Evolutionary conservation across 1,140 invertebrate genomes (phyloP).

Genomic region (Lithobius niger): DNA sequence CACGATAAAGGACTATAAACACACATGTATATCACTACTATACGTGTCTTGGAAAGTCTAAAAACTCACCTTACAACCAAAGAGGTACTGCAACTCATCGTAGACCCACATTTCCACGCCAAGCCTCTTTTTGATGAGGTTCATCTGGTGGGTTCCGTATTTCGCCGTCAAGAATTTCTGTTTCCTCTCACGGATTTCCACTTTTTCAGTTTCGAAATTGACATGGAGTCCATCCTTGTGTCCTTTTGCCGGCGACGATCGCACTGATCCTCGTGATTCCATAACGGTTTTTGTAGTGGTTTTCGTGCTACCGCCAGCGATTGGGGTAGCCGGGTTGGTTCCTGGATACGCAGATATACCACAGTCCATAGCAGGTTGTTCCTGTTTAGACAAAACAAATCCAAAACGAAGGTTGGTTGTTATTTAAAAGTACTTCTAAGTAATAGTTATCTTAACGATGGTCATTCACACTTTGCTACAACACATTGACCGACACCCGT

Average conservation of each 20-base stretch:
- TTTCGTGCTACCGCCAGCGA: slow-evolving; percentile 32
- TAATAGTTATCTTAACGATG: no score
- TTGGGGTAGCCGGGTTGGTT: slow-evolving; percentile 11
- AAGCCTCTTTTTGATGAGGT: slow-evolving; percentile 80
- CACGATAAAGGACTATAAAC: no score
- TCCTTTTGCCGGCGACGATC: background rate
- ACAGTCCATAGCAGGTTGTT: slow-evolving; percentile 15
- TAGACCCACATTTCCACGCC: slow-evolving; percentile 96
- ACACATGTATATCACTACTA: no score
- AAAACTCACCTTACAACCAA: slow-evolving; percentile 63
- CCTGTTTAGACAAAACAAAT: background rate
- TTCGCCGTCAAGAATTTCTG: slow-evolving; percentile 79
- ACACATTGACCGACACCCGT: no score
- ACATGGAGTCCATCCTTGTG: slow-evolving; percentile 64
- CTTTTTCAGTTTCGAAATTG: slow-evolving; percentile 67
- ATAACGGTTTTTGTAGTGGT: background rate
- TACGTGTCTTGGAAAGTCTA: no score
- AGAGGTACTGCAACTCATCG: slow-evolving; percentile 81
- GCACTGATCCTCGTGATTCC: background rate
- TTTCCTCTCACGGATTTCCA: slow-evolving; percentile 73
- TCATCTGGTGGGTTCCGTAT: slow-evolving; percentile 94
- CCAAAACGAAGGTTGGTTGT: no score
- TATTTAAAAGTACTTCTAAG: background rate
- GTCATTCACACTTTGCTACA: no score
- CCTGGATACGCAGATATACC: slow-evolving; percentile 15